Evolutionary conservation across 2,797 vertebrate genomes (phyloP), one percentile per base, ranked within the genome.

Genomic region (Loris lydekkerianus): DNA sequence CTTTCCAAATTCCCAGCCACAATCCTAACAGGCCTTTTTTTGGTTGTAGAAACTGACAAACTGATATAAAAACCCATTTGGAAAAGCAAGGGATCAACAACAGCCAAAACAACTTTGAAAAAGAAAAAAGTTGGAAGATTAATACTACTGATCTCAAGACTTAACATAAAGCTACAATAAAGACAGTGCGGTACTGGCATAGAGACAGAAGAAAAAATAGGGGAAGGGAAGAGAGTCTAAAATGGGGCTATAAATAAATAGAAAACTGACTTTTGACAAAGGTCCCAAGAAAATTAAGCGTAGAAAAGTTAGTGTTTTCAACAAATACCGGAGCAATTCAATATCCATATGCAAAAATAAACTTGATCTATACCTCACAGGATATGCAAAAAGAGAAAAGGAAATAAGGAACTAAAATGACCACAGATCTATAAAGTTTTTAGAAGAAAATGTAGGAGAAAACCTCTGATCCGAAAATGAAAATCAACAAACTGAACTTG

Each of bases 61-160:
- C n/a, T 72, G 56, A 69, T 40, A 93, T 7, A n/a, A 87, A 87
- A 43, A 63, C 29, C 40, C 27, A 86, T 60, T 46, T 14, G 18
- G 37, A 49, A 96, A 83, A 94, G 13, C 18, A 87, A 67, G 49
- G 37, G 5, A 83, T 86, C 56, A 89, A 89, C 43, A 67, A 58
- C n/a, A 65, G n/a, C 18, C 17, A 34, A 84, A 92, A 40, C 21
- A 78, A 65, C 58, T 37, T 82, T 61, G 31, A 69, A 37, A 86
- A 92, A 80, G 29, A 86, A 77, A 81, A 75, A 56, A 6, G 10
- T 20, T n/a, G 1, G 11, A 86, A 3, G 21, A 76, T 34, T 77
- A 70, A 86, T 61, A 58, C 10, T 73, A 86, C 10, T 23, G 43
- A 81, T 76, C 93, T 93, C 17, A 90, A 86, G 23, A 86, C 7